These are phyloP conservation scores for Desoria tigrina DNA, from an alignment of 2,888 invertebrate species.

Conservation along the genomic window DNA sequence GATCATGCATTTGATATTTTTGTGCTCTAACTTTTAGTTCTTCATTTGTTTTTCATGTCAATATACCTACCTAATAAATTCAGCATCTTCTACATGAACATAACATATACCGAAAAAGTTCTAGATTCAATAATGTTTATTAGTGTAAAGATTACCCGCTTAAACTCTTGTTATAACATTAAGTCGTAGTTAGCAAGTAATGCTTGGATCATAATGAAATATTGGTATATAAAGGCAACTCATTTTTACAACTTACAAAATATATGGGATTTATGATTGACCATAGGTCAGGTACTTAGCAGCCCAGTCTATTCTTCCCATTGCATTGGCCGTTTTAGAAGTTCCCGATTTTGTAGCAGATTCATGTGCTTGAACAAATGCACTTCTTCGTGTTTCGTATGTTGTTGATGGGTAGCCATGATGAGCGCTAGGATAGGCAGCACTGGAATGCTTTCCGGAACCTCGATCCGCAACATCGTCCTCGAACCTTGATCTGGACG, in stretches of 20 bases:
- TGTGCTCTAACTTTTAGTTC: too few species aligned
- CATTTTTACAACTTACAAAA: too few species aligned
- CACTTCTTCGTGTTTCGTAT: slow-evolving; percentile 43
- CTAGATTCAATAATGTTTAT: too few species aligned
- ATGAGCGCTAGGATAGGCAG: slow-evolving; percentile 16
- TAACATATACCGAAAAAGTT: too few species aligned
- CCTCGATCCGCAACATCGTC: neutral
- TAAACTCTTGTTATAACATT: too few species aligned
- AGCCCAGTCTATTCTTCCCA: slow-evolving; percentile 49
- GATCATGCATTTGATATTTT: neutral
- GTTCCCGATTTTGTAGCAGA: slow-evolving; percentile 33
- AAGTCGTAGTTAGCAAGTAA: too few species aligned
- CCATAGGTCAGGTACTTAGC: slow-evolving; percentile 51
- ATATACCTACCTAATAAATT: too few species aligned
- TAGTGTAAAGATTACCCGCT: too few species aligned
- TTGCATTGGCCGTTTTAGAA: slow-evolving; percentile 38
- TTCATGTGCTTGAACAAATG: slow-evolving; percentile 40
- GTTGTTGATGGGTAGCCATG: slow-evolving; percentile 42
- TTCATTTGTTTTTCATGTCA: too few species aligned
- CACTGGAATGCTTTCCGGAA: slow-evolving; percentile 10
- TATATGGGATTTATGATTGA: slow-evolving; percentile 45
- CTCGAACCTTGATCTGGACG: neutral
- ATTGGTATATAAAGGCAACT: too few species aligned
- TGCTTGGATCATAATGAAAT: too few species aligned
- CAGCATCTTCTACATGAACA: too few species aligned